phyloP scores from a whole-genome alignment of 1,140 invertebrate species.

The Campoletis sonorensis region DNA sequence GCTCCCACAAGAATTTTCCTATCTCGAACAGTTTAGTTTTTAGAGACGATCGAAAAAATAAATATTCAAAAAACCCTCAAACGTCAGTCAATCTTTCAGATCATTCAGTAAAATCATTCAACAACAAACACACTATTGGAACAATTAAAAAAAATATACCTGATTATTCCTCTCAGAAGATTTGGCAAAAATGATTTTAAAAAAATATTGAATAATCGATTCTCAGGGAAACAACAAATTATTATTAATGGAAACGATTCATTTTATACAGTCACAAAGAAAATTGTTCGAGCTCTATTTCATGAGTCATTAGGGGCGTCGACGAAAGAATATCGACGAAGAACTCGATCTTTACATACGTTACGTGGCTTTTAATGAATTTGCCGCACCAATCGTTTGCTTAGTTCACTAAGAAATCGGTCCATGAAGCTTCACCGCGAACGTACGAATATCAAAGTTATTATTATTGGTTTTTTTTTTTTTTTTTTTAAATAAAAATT shows the following conservation, averaged over 20 bases:
- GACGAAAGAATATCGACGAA: constrained; percentile 23
- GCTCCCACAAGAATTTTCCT: too few relatives aligned
- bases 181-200: neutral
- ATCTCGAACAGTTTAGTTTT: too few relatives aligned
- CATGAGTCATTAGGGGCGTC: constrained; percentile 63
- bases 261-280: neutral
- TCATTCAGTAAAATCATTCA: too few relatives aligned
- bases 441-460: neutral
- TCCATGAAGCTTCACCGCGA: neutral
- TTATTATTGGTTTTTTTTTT: constrained; percentile 5
- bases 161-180: too few relatives aligned
- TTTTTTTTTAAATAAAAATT: neutral
- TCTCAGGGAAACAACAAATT: too few relatives aligned
- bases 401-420: neutral
- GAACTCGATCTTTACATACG: constrained; percentile 16
- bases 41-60: too few relatives aligned
- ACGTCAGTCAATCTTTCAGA: too few relatives aligned
- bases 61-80: too few relatives aligned
- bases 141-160: too few relatives aligned
- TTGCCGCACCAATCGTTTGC: constrained; percentile 25
- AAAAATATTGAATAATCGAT: neutral
- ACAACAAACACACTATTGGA: too few relatives aligned
- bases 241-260: neutral
- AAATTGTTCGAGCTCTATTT: constrained; percentile 43
- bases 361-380: constrained; percentile 55